These are phyloP conservation scores for Prunella strophiata DNA, from an alignment of 2,797 vertebrate species.

Conservation along the genomic window DNA sequence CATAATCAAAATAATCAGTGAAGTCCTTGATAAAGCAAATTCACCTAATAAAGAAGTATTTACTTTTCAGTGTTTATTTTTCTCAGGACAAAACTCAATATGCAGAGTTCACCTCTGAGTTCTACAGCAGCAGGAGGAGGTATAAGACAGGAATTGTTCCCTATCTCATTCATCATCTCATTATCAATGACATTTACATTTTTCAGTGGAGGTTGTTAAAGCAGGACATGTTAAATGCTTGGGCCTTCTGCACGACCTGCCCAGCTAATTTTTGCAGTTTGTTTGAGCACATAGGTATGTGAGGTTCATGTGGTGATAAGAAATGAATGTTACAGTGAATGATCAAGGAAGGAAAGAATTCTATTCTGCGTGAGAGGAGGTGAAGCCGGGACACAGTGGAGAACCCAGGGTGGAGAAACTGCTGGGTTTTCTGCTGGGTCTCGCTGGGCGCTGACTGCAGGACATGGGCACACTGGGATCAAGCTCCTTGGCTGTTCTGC, in stretches of 20 bases:
- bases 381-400: background rate
- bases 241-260: background rate
- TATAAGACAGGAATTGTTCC: background rate
- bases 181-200: background rate
- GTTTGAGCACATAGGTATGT: background rate
- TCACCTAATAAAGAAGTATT: background rate
- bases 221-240: background rate
- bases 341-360: constrained; percentile 30
- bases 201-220: background rate
- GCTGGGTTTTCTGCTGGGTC: background rate
- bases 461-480: background rate
- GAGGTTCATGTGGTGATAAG: constrained; percentile 31
- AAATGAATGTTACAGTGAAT: background rate
- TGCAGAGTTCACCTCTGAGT: background rate
- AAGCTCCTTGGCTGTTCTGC: background rate
- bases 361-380: background rate
- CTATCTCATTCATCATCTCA: background rate
- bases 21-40: background rate
- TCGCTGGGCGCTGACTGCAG: background rate
- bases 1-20: background rate
- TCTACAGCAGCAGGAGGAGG: background rate
- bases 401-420: background rate
- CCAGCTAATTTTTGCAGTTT: constrained; percentile 12
- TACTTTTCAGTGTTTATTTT: background rate
- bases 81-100: background rate